A percentile compares a stretch with the other conserved stretches of the same genome.
Conservation (phyloP, 2,113 vertebrate genomes). For the Chunga burmeisteri region DNA sequence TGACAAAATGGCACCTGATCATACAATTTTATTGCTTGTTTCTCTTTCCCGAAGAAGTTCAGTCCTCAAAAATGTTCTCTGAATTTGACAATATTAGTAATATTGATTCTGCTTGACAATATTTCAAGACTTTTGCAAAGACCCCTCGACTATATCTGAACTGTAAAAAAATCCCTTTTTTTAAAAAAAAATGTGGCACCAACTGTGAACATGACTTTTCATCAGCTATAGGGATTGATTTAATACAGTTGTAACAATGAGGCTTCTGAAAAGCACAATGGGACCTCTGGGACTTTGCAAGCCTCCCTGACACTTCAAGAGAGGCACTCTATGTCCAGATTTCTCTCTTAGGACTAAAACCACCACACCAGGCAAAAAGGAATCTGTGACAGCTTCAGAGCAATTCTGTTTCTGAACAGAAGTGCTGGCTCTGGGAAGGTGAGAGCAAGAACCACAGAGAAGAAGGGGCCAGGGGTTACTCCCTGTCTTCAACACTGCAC, state of each 20-base stretch:
- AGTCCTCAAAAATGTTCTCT: not conserved
- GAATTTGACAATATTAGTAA: not conserved
- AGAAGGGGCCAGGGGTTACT: not conserved
- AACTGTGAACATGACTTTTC: not conserved
- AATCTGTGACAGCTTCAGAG: not conserved
- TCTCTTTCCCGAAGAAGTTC: not conserved
- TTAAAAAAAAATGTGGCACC: not conserved
- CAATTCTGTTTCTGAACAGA: not conserved
- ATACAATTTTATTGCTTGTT: not conserved
- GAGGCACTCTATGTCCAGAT: not conserved
- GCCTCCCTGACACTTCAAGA: not conserved
- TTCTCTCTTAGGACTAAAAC: not conserved
- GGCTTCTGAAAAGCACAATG: conserved; percentile 2
- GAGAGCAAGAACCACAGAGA: not conserved
- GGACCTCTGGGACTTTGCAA: not conserved
- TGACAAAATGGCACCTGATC: not conserved
- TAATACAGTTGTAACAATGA: not conserved
- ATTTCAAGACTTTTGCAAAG: not conserved
- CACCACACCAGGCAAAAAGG: not conserved
- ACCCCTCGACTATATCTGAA: not conserved
- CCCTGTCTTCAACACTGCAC: not conserved
- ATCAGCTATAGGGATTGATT: conserved; percentile 6
- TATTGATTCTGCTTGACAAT: not conserved
- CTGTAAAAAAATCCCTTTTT: not conserved
- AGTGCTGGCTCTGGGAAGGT: not conserved